These are phyloP conservation scores for Myrmecobius fasciatus DNA, from an alignment of 2,113 vertebrate genomes.

Conservation along the genomic window DNA sequence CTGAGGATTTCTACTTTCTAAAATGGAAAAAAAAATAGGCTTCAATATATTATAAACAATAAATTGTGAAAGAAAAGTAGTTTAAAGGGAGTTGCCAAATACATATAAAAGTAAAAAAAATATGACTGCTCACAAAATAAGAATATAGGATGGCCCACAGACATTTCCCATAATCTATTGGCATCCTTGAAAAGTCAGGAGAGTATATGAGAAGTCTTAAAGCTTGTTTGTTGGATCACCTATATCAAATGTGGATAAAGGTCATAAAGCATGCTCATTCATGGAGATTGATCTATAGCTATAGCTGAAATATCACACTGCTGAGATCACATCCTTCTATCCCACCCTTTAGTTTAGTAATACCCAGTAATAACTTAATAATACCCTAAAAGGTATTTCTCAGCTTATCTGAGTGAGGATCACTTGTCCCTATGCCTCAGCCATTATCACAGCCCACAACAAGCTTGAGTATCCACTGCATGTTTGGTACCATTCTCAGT, in stretches of 20 bases:
- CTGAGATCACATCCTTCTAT: background rate
- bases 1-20: background rate
- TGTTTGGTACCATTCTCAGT: background rate
- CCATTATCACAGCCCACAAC: background rate
- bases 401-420: background rate
- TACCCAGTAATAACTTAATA: background rate
- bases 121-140: background rate
- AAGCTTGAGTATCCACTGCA: background rate
- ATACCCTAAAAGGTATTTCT: background rate
- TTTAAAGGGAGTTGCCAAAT: background rate
- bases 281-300: background rate
- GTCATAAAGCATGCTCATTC: background rate
- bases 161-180: background rate
- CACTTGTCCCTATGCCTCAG: background rate
- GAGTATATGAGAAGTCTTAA: background rate
- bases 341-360: background rate
- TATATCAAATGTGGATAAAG: background rate
- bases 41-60: background rate
- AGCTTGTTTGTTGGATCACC: background rate
- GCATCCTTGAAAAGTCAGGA: background rate
- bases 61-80: background rate
- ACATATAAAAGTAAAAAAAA: background rate
- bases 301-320: background rate
- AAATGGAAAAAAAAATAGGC: background rate
- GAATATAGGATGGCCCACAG: background rate